A percentile compares a stretch with the other conserved stretches of the same genome.
These are phyloP conservation scores for Agonopterix subpropinquella DNA, from an alignment of 2,888 invertebrate genomes.

Conservation along the genomic window DNA sequence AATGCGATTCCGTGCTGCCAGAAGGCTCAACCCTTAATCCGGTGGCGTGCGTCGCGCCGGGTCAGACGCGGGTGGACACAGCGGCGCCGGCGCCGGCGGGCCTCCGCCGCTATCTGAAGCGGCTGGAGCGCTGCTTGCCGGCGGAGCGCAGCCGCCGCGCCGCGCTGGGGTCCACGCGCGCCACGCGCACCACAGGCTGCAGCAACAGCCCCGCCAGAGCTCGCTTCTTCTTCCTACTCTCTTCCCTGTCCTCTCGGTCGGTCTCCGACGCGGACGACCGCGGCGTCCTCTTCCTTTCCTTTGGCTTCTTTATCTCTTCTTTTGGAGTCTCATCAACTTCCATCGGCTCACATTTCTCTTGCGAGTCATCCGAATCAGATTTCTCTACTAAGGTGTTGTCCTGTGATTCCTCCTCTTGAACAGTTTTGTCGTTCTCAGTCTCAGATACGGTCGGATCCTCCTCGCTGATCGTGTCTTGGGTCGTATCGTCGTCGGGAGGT, in stretches of 20 bases:
- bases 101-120: slow-evolving; percentile 37
- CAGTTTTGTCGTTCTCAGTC: slow-evolving; percentile 29
- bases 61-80: background rate
- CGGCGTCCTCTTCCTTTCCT: slow-evolving; percentile 21
- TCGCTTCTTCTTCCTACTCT: slow-evolving; percentile 41
- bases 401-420: slow-evolving; percentile 18
- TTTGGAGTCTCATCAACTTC: slow-evolving; percentile 34
- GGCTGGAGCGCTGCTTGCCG: slow-evolving; percentile 24
- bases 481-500: slow-evolving; percentile 46
- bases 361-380: slow-evolving; percentile 15
- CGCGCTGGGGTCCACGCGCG: slow-evolving; percentile 72
- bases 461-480: slow-evolving; percentile 47
- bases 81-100: background rate
- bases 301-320: slow-evolving; percentile 26
- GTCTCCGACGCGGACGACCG: slow-evolving; percentile 36
- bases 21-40: background rate
- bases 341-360: slow-evolving; percentile 35
- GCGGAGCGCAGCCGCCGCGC: slow-evolving; percentile 52
- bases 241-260: slow-evolving; percentile 42
- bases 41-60: background rate
- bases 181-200: slow-evolving; percentile 81
- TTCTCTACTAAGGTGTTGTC: slow-evolving; percentile 22
- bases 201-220: slow-evolving; percentile 49
- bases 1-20: background rate
- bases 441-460: slow-evolving; percentile 41